A percentile compares a stretch with the other conserved stretches of the same genome.
phyloP scores from a whole-genome alignment of 2,888 invertebrate species.

The Ormyrus thymus region DNA sequence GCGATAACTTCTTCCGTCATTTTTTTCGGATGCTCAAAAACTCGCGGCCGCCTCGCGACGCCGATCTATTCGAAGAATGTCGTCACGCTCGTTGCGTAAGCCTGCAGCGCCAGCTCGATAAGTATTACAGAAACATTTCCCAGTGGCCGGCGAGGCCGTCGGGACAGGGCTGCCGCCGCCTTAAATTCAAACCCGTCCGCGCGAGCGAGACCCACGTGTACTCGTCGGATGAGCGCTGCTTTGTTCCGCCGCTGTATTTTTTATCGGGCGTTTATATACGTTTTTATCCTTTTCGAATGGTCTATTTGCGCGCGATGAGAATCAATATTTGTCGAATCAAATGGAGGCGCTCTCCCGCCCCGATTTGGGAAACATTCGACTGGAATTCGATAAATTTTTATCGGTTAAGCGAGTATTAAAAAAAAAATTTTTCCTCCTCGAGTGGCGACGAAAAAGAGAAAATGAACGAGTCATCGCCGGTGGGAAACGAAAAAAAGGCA shows the following conservation, averaged over 20 bases:
- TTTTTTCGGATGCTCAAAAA: too few species aligned
- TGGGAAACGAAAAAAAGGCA: not conserved
- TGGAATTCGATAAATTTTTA: slow-evolving; percentile 53
- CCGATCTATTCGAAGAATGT: slow-evolving; percentile 5
- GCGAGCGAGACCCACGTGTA: not conserved
- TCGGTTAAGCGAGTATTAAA: slow-evolving; percentile 46
- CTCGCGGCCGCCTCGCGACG: too few species aligned
- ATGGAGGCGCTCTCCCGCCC: not conserved
- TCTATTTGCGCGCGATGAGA: slow-evolving; percentile 38
- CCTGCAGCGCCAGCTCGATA: not conserved
- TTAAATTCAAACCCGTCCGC: too few species aligned
- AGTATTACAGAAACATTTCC: too few species aligned
- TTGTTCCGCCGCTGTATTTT: not conserved
- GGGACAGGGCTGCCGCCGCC: too few species aligned
- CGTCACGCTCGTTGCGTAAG: slow-evolving; percentile 32
- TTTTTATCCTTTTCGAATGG: slow-evolving; percentile 33
- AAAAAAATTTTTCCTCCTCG: slow-evolving; percentile 39
- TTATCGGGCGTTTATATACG: not conserved
- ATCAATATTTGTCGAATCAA: slow-evolving; percentile 44
- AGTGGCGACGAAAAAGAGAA: not conserved
- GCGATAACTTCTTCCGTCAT: not conserved
- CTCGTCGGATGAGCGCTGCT: not conserved
- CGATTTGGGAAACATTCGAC: slow-evolving; percentile 37
- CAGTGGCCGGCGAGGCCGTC: too few species aligned
- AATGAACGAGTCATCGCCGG: slow-evolving; percentile 27